Base-by-base conservation (phyloP, 2,113 vertebrate genomes). In the Tinamus guttatus region DNA sequence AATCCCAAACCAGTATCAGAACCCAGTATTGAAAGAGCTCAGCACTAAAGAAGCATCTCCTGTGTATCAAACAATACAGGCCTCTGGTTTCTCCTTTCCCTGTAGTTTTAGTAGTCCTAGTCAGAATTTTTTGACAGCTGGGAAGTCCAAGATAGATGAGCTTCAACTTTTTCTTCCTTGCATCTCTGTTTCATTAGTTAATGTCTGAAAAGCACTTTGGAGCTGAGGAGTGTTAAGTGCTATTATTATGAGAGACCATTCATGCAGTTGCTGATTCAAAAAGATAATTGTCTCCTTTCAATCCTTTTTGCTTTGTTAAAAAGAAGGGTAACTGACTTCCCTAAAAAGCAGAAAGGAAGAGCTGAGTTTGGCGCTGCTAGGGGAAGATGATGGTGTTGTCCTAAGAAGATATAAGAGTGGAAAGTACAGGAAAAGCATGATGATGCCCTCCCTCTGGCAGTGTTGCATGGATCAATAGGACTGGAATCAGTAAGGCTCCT, bases 191-290 rank as follows among this genome's bases (percentile, higher is more conserved):
- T 94, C 90, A 96, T 94, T 89, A 93, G 88, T 90, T 94, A 93
- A 94, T 91, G 89, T 87, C 95, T 92, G 74, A 76, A 85, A 94
- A 95, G 85, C 87, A 89, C 95, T 96, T 94, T 85, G 85, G 83
- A 96, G 95, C 88, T 93, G 65, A 67, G 79, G 63, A 94, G 82
- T 91, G 63, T 56, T 94, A 96, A 97, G 85, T 95, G 91, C 76
- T 90, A 87, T 96, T 93, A 95, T 97, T 96, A 90, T 64, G 93
- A 94, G 80, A 95, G 95, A 93, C 52, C 85, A 91, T 94, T 90
- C 64, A 73, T 70, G 78, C 30, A 82, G 68, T 84, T 77, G 74
- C 89, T 87, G 82, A 94, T 93, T 94, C 75, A 81, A 78, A 88
- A 91, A 85, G 79, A 67, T 74, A 96, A 94, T 94, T 94, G 63